Base-by-base conservation (phyloP, 2,113 vertebrate genomes). In the Empidonax alnorum region DNA sequence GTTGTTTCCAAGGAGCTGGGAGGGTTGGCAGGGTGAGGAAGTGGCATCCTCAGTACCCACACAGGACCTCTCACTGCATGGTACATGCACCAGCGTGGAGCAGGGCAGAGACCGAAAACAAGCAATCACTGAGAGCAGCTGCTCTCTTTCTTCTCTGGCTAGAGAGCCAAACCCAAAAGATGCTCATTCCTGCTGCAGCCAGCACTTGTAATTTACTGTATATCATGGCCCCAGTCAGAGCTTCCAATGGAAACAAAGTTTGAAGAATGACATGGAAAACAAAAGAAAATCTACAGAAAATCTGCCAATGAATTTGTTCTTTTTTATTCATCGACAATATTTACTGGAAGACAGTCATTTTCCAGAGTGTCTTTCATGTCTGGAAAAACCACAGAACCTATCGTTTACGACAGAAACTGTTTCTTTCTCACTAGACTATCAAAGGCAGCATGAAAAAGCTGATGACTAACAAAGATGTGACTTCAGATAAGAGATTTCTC, bases 11-110 rank as follows among this genome's bases (percentile, higher is more conserved):
- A 79, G 95, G 95, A 87, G 93, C 90, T 58, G 1, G 12, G 61
- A 78, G 84, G 87, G 94, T 94, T 96, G 96, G 96, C 94, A 93
- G 90, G 95, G 90, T 90, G 88, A 95, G 50, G 85, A 84, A 84
- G 87, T 65, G 94, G 95, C 90, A 97, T 96, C 83, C 80, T 68
- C 80, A 79, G 88, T 55, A 84, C 91, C 88, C 93, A 92, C 79
- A 82, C 73, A 78, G 83, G 61, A 90, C 53, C 93, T 87, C 87
- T 95, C 91, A 59, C 66, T 6, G 37, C 91, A n/a, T 24, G 87
- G 87, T 35, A 80, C 89, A 69, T 3, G 42, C 14, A 63, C 16
- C 41, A 81, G 84, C 1, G 0, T 55, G 68, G 53, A 87, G 93
- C 37, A 63, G 72, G 79, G 88, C 22, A 94, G 89, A 67, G 69